Evolutionary conservation across 2,797 vertebrate genomes (phyloP).

Genomic region (Selene dorsalis): DNA sequence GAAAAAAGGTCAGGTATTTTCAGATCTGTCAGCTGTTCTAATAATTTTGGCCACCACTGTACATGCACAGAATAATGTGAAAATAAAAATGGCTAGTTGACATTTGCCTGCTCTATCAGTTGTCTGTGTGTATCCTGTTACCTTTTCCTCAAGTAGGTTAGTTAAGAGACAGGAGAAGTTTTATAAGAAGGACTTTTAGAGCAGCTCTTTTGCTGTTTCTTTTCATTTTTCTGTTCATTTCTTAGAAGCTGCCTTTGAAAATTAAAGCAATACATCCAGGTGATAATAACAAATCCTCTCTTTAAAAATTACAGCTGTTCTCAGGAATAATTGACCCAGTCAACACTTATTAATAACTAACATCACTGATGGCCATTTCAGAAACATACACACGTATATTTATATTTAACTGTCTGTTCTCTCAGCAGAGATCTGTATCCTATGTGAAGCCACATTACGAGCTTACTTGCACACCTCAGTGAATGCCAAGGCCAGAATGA

Average conservation of each 20-base stretch:
- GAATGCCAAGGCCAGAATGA: slow-evolving; percentile 44
- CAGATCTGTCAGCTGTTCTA: too few species aligned
- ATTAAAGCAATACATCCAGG: background rate
- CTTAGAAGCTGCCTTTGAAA: background rate
- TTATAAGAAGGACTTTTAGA: too few species aligned
- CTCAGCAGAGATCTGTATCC: slow-evolving; percentile 14
- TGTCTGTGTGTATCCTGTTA: too few species aligned
- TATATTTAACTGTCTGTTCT: background rate
- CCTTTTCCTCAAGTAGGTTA: too few species aligned
- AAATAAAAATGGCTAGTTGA: background rate
- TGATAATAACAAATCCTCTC: background rate
- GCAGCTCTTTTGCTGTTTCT: background rate
- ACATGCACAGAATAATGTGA: background rate
- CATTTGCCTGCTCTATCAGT: too few species aligned
- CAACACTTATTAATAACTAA: background rate
- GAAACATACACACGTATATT: background rate
- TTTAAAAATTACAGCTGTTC: background rate
- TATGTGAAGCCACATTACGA: slow-evolving; percentile 4
- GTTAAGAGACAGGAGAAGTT: too few species aligned
- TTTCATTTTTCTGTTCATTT: background rate
- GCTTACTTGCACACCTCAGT: slow-evolving; percentile 29
- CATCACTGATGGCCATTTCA: background rate
- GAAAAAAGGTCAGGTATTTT: too few species aligned
- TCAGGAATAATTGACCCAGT: background rate
- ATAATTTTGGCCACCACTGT: too few species aligned